Evolutionary conservation across 2,888 invertebrate genomes (phyloP), one percentile per base, ranked within the genome.

Genomic region (Dynastes grantii): DNA sequence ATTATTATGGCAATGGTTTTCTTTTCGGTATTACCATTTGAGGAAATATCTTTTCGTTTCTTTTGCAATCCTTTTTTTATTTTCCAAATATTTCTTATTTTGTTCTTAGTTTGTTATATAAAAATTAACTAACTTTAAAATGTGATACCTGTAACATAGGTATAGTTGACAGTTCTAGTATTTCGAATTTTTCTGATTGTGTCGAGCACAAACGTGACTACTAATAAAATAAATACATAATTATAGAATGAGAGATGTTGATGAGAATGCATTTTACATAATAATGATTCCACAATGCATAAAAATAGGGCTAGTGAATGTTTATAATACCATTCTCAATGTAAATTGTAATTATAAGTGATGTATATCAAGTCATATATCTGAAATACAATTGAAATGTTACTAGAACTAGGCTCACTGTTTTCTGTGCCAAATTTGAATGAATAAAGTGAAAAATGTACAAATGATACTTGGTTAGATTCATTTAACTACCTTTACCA

Each of bases 381-480:
- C 81, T 81, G 80, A 81, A 81, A 81, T 83, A 79, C 81, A 81
- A 84, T 85, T 84, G 85, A 85, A 85, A 85, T 84, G 84, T 84
- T 85, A 86, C 85, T 88, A 87, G 87, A 84, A 84, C 87, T 88
- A 89, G 88, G 87, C 88, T 89, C 88, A 89, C 87, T 89, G 88
- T 89, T 89, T 88, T 88, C 87, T 89, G 89, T 89, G 89, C 89
- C 89, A 89, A 89, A 89, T 87, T 88, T 85, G 86, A 87, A 87
- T 81, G 83, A 87, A 87, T 86, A 87, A 87, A 87, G 83, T 86
- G 85, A 86, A 85, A 86, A 87, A 86, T 85, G 85, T 85, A 85
- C 85, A 84, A 84, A 84, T 84, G 80, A 83, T 81, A 70, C 58
- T n/a, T 70, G 45, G 73, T 77, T 51, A 67, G 63, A 55, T 65